phyloP scores from a whole-genome alignment of 2,797 vertebrate genomes.

The Echeneis naucrates region DNA sequence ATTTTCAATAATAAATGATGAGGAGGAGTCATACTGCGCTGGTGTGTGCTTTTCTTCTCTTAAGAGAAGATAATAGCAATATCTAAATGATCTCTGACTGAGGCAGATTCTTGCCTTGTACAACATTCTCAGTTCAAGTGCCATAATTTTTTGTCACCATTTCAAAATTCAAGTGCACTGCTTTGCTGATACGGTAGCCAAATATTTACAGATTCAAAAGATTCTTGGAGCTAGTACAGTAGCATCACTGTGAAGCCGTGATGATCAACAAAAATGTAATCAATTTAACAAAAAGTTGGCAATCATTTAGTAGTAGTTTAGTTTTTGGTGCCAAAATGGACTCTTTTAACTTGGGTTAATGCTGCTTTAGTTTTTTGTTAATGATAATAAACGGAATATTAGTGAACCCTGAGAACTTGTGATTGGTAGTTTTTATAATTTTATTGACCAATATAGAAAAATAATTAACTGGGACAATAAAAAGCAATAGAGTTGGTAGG shows the following conservation, averaged over 20 bases:
- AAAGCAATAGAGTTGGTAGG: no score
- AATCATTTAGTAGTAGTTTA: not conserved
- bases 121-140: slow-evolving; percentile 10
- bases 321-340: not conserved
- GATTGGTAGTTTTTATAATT: not conserved
- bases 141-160: not conserved
- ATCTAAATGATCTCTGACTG: not conserved
- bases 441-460: not conserved
- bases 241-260: not conserved
- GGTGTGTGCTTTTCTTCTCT: slow-evolving; percentile 4
- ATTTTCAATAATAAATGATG: not conserved
- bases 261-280: not conserved
- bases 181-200: not conserved
- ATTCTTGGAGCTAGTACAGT: not conserved
- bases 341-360: not conserved
- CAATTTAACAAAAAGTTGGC: not conserved
- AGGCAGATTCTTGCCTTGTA: slow-evolving; percentile 2
- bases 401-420: not conserved
- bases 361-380: not conserved
- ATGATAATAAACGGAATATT: not conserved
- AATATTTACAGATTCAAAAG: slow-evolving; percentile 14
- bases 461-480: not conserved
- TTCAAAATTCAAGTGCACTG: not conserved
- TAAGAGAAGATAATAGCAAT: not conserved
- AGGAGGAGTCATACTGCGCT: slow-evolving; percentile 7